A percentile compares a stretch with the other conserved stretches of the same genome.
These are phyloP conservation scores for Caenorhabditis wallacei DNA, from an alignment of 2,888 invertebrate species.

Conservation along the genomic window DNA sequence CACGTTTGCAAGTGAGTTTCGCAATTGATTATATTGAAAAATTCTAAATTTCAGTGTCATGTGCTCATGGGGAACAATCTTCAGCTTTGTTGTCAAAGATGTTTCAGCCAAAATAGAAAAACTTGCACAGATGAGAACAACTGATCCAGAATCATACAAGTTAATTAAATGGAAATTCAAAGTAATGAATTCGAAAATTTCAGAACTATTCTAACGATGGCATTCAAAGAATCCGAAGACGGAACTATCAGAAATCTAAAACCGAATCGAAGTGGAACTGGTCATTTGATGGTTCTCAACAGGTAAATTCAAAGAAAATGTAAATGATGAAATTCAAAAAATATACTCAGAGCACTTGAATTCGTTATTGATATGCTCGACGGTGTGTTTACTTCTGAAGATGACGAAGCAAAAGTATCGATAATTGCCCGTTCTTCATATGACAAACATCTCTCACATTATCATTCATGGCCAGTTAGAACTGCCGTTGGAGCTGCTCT, in stretches of 20 bases:
- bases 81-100: slow-evolving; percentile 58
- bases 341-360: slow-evolving; percentile 57
- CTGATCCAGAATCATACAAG: slow-evolving; percentile 38
- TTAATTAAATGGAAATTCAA: neutral
- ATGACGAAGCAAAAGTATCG: slow-evolving; percentile 18
- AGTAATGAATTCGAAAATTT: neutral
- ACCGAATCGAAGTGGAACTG: slow-evolving; percentile 59
- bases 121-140: slow-evolving; percentile 14
- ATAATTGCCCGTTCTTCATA: slow-evolving; percentile 43
- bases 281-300: slow-evolving; percentile 60
- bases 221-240: slow-evolving; percentile 22
- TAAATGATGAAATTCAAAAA: neutral
- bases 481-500: slow-evolving; percentile 33
- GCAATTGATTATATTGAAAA: neutral
- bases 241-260: slow-evolving; percentile 51
- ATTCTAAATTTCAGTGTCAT: slow-evolving; percentile 36
- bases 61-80: slow-evolving; percentile 51
- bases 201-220: slow-evolving; percentile 55
- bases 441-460: slow-evolving; percentile 32
- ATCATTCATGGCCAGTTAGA: slow-evolving; percentile 47
- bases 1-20: slow-evolving; percentile 51
- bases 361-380: slow-evolving; percentile 54
- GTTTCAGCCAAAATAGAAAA: slow-evolving; percentile 36
- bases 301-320: slow-evolving; percentile 28
- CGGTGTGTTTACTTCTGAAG: slow-evolving; percentile 39